These are phyloP conservation scores for Pedionomus torquatus DNA, from an alignment of 2,113 vertebrate genomes.

Conservation along the genomic window DNA sequence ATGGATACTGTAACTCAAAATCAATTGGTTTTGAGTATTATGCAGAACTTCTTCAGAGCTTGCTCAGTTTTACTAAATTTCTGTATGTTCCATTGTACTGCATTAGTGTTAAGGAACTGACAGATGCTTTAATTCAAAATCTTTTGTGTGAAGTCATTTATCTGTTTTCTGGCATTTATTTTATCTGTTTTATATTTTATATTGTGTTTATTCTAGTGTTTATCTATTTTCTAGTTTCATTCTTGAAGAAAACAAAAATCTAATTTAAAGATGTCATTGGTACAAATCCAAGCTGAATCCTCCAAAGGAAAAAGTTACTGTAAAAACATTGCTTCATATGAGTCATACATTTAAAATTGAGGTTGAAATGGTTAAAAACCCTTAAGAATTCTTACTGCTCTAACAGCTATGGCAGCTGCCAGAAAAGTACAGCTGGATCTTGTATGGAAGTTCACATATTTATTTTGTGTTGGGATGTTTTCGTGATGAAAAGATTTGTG, in stretches of 20 bases:
- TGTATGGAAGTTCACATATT: not conserved
- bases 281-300: not conserved
- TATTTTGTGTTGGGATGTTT: not conserved
- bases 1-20: not conserved
- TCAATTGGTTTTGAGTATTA: not conserved
- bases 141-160: not conserved
- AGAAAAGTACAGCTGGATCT: not conserved
- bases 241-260: not conserved
- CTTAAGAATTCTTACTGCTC: not conserved
- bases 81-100: not conserved
- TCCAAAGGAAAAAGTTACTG: not conserved
- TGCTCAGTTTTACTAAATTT: not conserved
- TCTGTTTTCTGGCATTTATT: not conserved
- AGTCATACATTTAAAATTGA: not conserved
- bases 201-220: not conserved
- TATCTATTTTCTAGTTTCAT: not conserved
- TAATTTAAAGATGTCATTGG: not conserved
- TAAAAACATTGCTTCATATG: not conserved
- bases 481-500: not conserved
- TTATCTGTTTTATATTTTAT: not conserved
- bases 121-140: not conserved
- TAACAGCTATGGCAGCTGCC: not conserved
- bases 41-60: not conserved
- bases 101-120: not conserved
- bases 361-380: not conserved